Conservation (phyloP, 1,140 invertebrate genomes). For the Lordiphosa clarofinis region DNA sequence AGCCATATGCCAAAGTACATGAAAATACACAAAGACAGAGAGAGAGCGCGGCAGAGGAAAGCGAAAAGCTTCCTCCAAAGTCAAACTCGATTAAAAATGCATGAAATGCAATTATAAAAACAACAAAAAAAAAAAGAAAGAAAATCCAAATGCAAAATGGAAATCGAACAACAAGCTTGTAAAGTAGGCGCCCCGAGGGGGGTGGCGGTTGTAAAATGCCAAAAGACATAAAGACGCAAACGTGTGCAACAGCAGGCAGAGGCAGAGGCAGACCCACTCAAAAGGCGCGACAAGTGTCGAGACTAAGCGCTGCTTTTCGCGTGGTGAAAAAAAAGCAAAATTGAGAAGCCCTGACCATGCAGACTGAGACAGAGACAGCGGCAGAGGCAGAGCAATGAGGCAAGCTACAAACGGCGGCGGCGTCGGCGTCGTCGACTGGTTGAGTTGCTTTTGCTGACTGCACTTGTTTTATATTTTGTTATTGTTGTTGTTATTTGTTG, state of each 20-base stretch:
- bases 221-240: slow-evolving; percentile 34
- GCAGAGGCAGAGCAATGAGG: slow-evolving; percentile 13
- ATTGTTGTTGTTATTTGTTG: slow-evolving; percentile 50
- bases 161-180: slow-evolving; percentile 48
- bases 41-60: background rate
- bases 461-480: slow-evolving; percentile 47
- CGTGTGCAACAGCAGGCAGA: slow-evolving; percentile 21
- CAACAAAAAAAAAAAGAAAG: background rate
- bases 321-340: slow-evolving; percentile 22
- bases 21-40: background rate
- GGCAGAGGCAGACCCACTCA: slow-evolving; percentile 13
- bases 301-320: slow-evolving; percentile 40
- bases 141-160: slow-evolving; percentile 25
- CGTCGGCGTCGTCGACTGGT: slow-evolving; percentile 34
- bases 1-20: slow-evolving; percentile 30
- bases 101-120: slow-evolving; percentile 42
- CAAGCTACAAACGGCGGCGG: background rate
- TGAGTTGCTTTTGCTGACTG: slow-evolving; percentile 62
- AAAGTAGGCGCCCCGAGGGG: background rate
- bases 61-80: slow-evolving; percentile 26
- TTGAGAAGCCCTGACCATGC: slow-evolving; percentile 46
- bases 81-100: slow-evolving; percentile 54
- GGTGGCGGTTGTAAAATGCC: slow-evolving; percentile 9
- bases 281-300: slow-evolving; percentile 50
- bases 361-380: slow-evolving; percentile 6